Percentiles rank a stretch among this genome's conserved stretches.
Evolutionary conservation across 2,113 vertebrate species (phyloP).

Genomic region (Stegostoma tigrinum): DNA sequence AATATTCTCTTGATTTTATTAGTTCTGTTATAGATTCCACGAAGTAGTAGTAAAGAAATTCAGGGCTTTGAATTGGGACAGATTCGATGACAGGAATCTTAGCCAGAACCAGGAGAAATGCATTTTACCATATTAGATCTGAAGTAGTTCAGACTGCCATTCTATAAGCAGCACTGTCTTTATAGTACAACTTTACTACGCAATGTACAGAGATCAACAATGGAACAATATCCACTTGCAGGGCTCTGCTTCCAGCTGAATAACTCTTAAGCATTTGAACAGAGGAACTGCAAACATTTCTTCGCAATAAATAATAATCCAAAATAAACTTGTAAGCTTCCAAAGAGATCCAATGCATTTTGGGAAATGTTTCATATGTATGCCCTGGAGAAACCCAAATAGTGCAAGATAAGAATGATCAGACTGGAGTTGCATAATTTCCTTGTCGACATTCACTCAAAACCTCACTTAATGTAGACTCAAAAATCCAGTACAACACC

Average conservation of each 20-base stretch:
- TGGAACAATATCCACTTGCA: not conserved
- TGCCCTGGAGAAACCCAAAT: not conserved
- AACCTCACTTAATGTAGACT: not conserved
- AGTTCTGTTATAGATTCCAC: not conserved
- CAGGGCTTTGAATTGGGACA: not conserved
- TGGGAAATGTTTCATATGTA: not conserved
- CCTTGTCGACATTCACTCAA: not conserved
- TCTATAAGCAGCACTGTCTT: not conserved
- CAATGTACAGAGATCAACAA: not conserved
- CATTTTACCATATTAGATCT: not conserved
- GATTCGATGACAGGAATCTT: not conserved
- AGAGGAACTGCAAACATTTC: not conserved
- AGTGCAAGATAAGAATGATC: not conserved
- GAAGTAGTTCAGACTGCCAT: not conserved
- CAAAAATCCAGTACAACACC: not conserved
- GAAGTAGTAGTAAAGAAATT: not conserved
- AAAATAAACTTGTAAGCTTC: not conserved
- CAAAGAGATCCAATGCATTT: not conserved
- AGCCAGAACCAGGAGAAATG: not conserved
- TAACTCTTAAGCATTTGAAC: not conserved
- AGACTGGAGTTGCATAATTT: not conserved
- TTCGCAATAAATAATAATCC: not conserved
- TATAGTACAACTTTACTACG: not conserved
- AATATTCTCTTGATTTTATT: not conserved
- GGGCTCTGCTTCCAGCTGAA: not conserved